A percentile compares a stretch with the other conserved stretches of the same genome.
Evolutionary conservation across 2,113 vertebrate genomes (phyloP).

Genomic region (Ailuropoda melanoleuca): DNA sequence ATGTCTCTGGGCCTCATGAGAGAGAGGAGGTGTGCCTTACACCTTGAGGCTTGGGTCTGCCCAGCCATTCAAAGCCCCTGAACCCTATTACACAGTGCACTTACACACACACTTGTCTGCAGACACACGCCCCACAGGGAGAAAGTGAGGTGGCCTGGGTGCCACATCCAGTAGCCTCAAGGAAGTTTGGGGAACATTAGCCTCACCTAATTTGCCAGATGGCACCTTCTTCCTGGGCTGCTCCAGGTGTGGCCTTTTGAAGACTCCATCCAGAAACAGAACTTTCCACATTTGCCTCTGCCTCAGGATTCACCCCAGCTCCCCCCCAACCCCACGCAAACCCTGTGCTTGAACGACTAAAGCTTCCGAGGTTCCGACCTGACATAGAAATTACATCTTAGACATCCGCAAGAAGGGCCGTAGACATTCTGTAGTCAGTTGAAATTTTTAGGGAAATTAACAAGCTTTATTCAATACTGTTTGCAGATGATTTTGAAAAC

Average conservation of each 20-base stretch:
- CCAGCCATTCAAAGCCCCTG: neutral
- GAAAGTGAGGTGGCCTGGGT: neutral
- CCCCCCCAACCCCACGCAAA: fast-evolving
- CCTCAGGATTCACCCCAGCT: neutral
- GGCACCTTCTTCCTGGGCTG: neutral
- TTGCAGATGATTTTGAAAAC: conserved; percentile 90
- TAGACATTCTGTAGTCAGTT: neutral
- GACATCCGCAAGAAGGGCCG: neutral
- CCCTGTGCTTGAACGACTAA: neutral
- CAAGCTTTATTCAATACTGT: conserved; percentile 63
- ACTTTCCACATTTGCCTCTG: neutral
- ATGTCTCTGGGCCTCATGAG: neutral
- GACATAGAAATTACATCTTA: neutral
- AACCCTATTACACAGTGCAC: neutral
- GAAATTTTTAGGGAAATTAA: conserved; percentile 65
- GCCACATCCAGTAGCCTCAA: neutral
- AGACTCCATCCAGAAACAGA: neutral
- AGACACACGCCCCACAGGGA: neutral
- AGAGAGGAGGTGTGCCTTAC: neutral
- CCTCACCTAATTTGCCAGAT: neutral
- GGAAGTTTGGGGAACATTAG: neutral
- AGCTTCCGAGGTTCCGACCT: neutral
- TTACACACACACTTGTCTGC: fast-evolving
- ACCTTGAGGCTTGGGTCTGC: neutral
- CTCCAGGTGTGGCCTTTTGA: neutral